Evolutionary conservation across 2,888 invertebrate genomes (phyloP).

Genomic region (Branchellion lobata): DNA sequence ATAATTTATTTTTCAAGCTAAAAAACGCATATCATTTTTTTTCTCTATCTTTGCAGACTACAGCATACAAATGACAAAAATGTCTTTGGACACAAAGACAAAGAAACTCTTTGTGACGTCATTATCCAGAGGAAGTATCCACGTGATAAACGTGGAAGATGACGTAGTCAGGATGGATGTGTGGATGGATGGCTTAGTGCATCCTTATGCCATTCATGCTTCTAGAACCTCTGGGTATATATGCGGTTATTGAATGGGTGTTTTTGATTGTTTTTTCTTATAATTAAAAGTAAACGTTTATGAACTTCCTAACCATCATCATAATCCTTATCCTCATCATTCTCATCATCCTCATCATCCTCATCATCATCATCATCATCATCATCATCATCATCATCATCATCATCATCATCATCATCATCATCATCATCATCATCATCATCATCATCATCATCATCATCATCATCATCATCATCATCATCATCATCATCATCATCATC

Average conservation of each 20-base stretch:
- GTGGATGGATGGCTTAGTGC: neutral
- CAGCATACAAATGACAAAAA: neutral
- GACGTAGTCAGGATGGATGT: neutral
- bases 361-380: no score
- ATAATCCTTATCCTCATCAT: no score
- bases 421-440: slow-evolving; percentile 42
- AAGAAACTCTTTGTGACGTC: neutral
- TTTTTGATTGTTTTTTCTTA: no score
- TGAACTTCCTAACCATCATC: slow-evolving; percentile 37
- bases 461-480: slow-evolving; percentile 42
- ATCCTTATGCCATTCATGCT: neutral
- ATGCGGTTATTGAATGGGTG: no score
- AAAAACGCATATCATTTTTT: no score
- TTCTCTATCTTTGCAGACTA: no score
- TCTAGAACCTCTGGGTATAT: neutral
- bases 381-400: slow-evolving; percentile 11
- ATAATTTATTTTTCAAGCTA: no score
- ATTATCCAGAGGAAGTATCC: neutral
- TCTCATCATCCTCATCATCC: no score
- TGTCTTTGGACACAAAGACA: neutral
- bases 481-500: slow-evolving; percentile 34
- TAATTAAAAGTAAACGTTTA: no score
- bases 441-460: slow-evolving; percentile 38
- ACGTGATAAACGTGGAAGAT: neutral
- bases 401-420: slow-evolving; percentile 31